A percentile compares a stretch with the other conserved stretches of the same genome.
Evolutionary conservation across 2,797 vertebrate genomes (phyloP).

Genomic region (Zonotrichia albicollis): DNA sequence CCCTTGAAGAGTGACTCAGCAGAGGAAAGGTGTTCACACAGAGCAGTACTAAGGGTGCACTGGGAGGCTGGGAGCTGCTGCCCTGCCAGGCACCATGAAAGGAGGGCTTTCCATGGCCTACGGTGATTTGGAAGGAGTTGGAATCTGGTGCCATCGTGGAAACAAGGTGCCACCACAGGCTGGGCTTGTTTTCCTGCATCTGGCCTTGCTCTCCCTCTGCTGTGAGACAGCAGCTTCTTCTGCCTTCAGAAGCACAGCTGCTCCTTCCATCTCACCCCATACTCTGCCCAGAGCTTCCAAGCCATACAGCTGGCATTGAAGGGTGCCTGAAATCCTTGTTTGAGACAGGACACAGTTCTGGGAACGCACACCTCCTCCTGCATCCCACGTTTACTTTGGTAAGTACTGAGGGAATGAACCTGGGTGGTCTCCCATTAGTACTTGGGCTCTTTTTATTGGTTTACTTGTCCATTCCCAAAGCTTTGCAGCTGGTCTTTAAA

Average conservation of each 20-base stretch:
- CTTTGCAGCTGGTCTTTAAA: slow-evolving; percentile 31
- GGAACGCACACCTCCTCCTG: not conserved
- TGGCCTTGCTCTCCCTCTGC: not conserved
- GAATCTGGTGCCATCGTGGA: not conserved
- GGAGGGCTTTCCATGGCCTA: accelerated
- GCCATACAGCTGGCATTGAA: not conserved
- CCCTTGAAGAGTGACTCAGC: not conserved
- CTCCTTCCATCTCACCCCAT: not conserved
- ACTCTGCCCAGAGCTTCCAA: not conserved
- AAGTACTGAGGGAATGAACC: not conserved
- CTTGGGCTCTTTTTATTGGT: slow-evolving; percentile 28
- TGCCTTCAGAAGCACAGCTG: not conserved
- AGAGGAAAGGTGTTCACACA: not conserved
- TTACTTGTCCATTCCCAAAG: slow-evolving; percentile 28
- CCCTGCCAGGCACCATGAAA: not conserved
- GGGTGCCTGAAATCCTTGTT: not conserved
- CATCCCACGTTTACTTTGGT: not conserved
- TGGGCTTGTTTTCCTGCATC: not conserved
- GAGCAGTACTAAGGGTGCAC: not conserved
- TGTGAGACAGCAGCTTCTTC: not conserved
- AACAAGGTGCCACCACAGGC: not conserved
- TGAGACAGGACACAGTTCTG: not conserved
- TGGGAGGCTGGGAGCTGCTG: not conserved
- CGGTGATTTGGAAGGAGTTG: accelerated
- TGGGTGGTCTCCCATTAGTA: slow-evolving; percentile 8